These are phyloP conservation scores for Emydoidea blandingii DNA, from an alignment of 2,797 vertebrate species.

Conservation along the genomic window DNA sequence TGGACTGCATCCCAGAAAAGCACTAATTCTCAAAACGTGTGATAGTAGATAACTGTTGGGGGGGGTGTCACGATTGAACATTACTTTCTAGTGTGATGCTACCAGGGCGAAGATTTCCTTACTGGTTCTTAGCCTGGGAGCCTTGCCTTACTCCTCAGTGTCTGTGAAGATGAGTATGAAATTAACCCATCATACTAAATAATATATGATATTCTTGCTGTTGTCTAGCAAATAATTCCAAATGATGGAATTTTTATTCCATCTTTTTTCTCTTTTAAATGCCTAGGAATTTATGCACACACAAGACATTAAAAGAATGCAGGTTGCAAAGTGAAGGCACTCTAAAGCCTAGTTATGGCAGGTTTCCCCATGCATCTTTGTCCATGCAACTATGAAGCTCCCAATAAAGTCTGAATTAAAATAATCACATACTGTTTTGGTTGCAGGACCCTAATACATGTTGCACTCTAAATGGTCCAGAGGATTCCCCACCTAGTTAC, in stretches of 20 bases:
- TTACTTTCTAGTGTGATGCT: not conserved
- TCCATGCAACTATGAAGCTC: not conserved
- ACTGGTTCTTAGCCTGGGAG: not conserved
- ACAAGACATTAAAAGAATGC: not conserved
- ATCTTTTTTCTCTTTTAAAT: not conserved
- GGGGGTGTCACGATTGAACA: not conserved
- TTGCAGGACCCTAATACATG: not conserved
- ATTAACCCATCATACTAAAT: not conserved
- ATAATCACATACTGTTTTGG: not conserved
- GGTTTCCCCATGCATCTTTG: not conserved
- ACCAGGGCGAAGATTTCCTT: not conserved
- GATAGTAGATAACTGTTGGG: not conserved
- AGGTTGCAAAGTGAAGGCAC: not conserved
- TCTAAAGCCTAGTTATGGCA: not conserved
- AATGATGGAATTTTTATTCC: not conserved
- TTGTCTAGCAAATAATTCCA: not conserved
- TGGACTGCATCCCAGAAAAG: not conserved
- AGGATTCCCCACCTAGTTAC: accelerated
- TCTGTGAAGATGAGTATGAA: not conserved
- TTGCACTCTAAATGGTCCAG: not conserved
- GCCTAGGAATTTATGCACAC: not conserved
- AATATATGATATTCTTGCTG: not conserved
- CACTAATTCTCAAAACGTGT: not conserved
- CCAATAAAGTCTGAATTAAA: slow-evolving; percentile 11
- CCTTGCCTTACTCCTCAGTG: not conserved